These are phyloP conservation scores for Natator depressus DNA, from an alignment of 2,113 vertebrate genomes.

Conservation along the genomic window DNA sequence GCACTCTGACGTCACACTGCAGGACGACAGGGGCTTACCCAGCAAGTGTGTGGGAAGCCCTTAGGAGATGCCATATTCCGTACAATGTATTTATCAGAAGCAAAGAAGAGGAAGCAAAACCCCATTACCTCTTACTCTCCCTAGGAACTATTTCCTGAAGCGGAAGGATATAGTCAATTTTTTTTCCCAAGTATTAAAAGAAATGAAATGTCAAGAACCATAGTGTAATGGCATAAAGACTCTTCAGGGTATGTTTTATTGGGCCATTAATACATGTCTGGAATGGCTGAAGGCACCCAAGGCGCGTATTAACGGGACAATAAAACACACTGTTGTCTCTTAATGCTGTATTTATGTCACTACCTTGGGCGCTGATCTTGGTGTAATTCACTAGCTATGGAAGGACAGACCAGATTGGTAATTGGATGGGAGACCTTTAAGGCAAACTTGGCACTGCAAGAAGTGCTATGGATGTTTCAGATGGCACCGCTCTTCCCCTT, in stretches of 20 bases:
- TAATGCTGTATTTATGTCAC: slow-evolving; percentile 74
- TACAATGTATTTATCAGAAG: not conserved
- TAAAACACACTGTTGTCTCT: slow-evolving; percentile 78
- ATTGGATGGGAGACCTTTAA: slow-evolving; percentile 55
- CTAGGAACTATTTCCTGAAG: slow-evolving; percentile 65
- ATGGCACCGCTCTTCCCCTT: not conserved
- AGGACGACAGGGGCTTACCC: not conserved
- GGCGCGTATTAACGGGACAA: slow-evolving; percentile 76
- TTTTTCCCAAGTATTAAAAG: slow-evolving; percentile 62
- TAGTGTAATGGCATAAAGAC: slow-evolving; percentile 69
- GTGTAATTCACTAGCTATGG: slow-evolving; percentile 60
- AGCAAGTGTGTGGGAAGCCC: not conserved
- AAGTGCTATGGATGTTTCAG: not conserved
- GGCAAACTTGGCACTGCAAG: slow-evolving; percentile 32
- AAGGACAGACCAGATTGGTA: slow-evolving; percentile 50
- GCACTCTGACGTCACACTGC: not conserved
- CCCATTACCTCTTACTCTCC: not conserved
- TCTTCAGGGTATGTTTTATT: slow-evolving; percentile 75
- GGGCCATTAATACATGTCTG: slow-evolving; percentile 73
- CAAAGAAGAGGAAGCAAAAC: slow-evolving; percentile 28
- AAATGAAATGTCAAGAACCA: slow-evolving; percentile 72
- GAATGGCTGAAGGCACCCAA: slow-evolving; percentile 75
- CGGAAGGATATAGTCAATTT: slow-evolving; percentile 62
- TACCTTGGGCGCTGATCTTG: slow-evolving; percentile 46
- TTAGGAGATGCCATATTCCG: not conserved